Conservation (phyloP, 2,888 invertebrate genomes). For the Lamellibrachia columna region DNA sequence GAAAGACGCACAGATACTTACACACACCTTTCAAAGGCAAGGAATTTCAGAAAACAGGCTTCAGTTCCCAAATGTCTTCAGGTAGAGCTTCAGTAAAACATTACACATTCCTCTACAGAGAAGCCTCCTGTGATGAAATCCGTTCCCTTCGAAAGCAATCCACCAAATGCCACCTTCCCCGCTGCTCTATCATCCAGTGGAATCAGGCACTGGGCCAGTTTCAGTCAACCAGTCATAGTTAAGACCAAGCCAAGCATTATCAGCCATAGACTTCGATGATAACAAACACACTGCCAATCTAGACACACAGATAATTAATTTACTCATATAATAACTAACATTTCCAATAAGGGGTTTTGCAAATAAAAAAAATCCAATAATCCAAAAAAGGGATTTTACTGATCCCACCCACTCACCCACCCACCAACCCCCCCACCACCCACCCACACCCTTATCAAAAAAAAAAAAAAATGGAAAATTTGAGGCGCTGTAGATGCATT, state of each 20-base stretch:
- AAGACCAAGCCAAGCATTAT: background rate
- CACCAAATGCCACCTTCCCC: background rate
- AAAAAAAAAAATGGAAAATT: too few species aligned
- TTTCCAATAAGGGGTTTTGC: too few species aligned
- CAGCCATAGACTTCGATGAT: background rate
- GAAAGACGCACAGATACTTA: background rate
- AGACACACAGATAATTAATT: background rate
- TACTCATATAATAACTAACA: too few species aligned
- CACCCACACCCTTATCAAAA: too few species aligned
- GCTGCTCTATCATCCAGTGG: background rate
- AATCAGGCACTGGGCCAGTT: background rate
- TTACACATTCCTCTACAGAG: background rate
- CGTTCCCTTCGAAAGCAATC: background rate
- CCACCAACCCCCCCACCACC: too few species aligned
- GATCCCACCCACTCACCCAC: too few species aligned
- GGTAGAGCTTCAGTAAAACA: background rate
- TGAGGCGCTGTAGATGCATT: too few species aligned
- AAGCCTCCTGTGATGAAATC: background rate
- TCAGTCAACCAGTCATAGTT: background rate
- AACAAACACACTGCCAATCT: background rate
- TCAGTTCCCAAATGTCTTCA: background rate
- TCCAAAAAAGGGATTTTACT: too few species aligned
- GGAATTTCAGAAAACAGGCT: conserved; percentile 5
- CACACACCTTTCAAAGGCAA: conserved; percentile 16
- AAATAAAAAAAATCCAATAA: too few species aligned